Conservation (phyloP, 92 coral and sea anemone species). For the Phenganax marumi region DNA sequence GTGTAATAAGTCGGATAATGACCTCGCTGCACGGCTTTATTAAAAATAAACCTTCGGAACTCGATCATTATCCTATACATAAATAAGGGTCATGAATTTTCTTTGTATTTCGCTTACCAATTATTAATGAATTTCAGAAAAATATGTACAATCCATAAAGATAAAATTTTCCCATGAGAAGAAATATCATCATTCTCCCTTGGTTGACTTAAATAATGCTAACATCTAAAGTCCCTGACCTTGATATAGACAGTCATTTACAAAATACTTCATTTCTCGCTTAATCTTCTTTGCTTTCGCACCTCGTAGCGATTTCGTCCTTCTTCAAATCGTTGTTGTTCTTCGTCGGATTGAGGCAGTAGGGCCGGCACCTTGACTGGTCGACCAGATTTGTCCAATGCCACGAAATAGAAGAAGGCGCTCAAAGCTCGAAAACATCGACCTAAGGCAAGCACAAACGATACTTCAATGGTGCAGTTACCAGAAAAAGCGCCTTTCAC, state of each 20-base stretch:
- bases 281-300: constrained; percentile 61
- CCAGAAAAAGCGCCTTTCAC: too few species aligned
- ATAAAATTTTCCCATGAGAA: too few species aligned
- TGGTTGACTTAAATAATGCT: not conserved
- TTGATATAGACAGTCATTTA: too few species aligned
- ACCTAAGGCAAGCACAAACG: constrained; percentile 43
- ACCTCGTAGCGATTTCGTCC: constrained; percentile 73
- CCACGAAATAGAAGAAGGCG: constrained; percentile 91
- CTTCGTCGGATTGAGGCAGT: constrained; percentile 68
- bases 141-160: too few species aligned
- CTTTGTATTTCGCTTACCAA: too few species aligned
- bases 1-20: too few species aligned
- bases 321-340: constrained; percentile 75
- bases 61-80: too few species aligned
- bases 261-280: constrained; percentile 22
- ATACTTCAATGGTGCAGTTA: not conserved
- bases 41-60: too few species aligned
- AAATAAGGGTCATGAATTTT: too few species aligned
- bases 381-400: constrained; percentile 70
- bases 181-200: not conserved
- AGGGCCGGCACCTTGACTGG: constrained; percentile 72
- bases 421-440: constrained; percentile 80
- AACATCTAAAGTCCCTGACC: not conserved
- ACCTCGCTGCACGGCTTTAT: too few species aligned
- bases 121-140: too few species aligned